Conservation (phyloP, 2,797 vertebrate genomes). For the Anisognathus igniventris region DNA sequence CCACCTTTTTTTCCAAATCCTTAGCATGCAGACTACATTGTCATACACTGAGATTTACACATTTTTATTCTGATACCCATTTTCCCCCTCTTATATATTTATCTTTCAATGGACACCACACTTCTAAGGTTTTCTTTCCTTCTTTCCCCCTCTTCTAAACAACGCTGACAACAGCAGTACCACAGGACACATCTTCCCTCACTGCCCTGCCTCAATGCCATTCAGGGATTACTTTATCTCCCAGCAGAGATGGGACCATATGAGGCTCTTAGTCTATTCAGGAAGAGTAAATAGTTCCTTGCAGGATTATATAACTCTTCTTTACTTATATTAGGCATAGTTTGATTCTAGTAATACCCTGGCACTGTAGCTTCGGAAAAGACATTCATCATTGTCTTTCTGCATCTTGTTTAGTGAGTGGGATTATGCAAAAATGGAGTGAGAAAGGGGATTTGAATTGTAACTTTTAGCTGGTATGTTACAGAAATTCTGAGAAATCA, state of each 20-base stretch:
- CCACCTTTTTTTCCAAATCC: neutral
- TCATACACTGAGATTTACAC: neutral
- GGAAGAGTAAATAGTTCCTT: neutral
- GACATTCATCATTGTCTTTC: neutral
- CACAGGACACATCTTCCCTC: neutral
- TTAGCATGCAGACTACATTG: neutral
- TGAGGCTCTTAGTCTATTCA: neutral
- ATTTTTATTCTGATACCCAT: neutral
- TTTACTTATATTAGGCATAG: neutral
- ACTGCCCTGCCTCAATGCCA: neutral
- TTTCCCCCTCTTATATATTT: neutral
- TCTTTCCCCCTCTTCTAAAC: neutral
- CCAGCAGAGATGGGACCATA: neutral
- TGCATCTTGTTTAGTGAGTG: neutral
- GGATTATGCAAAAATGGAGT: neutral
- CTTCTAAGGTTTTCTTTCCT: neutral
- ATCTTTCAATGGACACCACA: neutral
- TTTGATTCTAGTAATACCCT: neutral
- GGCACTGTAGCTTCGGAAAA: neutral
- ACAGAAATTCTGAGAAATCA: constrained; percentile 29
- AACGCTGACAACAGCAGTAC: neutral
- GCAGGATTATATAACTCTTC: neutral
- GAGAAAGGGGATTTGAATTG: neutral
- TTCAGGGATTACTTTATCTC: neutral
- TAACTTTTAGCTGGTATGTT: neutral